Percentiles rank a stretch among this genome's conserved stretches.
Conservation (phyloP, 53 echinoderm and acorn worm species). For the Patiria pectinifera region DNA sequence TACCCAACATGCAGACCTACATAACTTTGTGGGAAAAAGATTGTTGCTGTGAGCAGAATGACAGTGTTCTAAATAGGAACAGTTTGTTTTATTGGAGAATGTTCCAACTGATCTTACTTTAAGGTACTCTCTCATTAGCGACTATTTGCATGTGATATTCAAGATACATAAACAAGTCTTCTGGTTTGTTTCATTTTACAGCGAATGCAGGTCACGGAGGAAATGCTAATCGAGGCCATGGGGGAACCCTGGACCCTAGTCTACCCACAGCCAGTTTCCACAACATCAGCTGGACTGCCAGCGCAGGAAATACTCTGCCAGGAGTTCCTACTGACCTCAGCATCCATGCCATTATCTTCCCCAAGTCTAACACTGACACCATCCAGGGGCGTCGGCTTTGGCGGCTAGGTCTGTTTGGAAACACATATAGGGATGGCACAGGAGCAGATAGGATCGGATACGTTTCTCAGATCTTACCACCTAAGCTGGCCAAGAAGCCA, state of each 20-base stretch:
- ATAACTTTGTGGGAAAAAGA: too few species aligned
- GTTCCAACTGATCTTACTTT: too few species aligned
- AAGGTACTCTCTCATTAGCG: too few species aligned
- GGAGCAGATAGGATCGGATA: slow-evolving; percentile 56
- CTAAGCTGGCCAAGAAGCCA: slow-evolving; percentile 28
- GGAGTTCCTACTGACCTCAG: slow-evolving; percentile 48
- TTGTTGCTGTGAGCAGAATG: too few species aligned
- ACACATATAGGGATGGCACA: slow-evolving; percentile 49
- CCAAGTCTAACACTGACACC: slow-evolving; percentile 45
- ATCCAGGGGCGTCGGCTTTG: slow-evolving; percentile 55
- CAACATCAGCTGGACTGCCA: slow-evolving; percentile 51
- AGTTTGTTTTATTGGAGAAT: too few species aligned
- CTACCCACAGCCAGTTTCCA: slow-evolving; percentile 42
- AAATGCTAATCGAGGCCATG: not conserved
- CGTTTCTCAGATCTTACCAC: slow-evolving; percentile 50
- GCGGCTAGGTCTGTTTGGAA: slow-evolving; percentile 73
- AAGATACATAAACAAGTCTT: not conserved
- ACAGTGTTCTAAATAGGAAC: too few species aligned
- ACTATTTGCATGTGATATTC: not conserved
- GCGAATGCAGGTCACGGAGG: slow-evolving; percentile 24
- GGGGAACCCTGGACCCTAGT: slow-evolving; percentile 7
- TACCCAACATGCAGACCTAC: too few species aligned
- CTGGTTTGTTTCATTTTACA: not conserved
- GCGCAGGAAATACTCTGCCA: slow-evolving; percentile 11
- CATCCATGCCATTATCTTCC: slow-evolving; percentile 32